Evolutionary conservation across 2,113 vertebrate genomes (phyloP).

Genomic region (Amblyornis subalaris): DNA sequence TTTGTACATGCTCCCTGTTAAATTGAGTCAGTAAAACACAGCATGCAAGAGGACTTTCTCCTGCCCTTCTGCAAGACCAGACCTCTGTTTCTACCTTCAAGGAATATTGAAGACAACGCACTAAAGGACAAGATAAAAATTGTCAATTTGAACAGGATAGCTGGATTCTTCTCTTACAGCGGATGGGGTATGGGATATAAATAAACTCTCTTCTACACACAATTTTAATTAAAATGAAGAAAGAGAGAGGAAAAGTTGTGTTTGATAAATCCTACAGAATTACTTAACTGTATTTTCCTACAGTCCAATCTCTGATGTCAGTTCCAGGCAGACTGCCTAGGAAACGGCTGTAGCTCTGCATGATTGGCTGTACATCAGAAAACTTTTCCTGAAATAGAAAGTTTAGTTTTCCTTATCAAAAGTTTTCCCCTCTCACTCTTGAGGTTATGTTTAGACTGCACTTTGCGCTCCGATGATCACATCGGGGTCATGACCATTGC

Average conservation of each 20-base stretch:
- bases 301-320: neutral
- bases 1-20: neutral
- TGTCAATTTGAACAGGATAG: neutral
- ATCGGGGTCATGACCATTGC: neutral
- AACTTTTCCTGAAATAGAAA: neutral
- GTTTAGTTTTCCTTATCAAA: neutral
- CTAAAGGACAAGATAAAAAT: neutral
- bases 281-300: neutral
- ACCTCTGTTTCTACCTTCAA: neutral
- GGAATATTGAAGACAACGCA: neutral
- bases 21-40: neutral
- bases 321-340: neutral
- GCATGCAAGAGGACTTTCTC: neutral
- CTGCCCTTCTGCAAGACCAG: neutral
- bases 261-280: neutral
- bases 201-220: neutral
- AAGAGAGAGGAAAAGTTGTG: neutral
- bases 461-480: neutral
- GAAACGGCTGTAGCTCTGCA: rapidly evolving
- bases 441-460: neutral
- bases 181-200: neutral
- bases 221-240: neutral
- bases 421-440: neutral
- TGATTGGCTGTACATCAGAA: neutral
- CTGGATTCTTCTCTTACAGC: neutral